phyloP scores from a whole-genome alignment of 2,888 invertebrate genomes.

The Pristionchus fissidentatus region DNA sequence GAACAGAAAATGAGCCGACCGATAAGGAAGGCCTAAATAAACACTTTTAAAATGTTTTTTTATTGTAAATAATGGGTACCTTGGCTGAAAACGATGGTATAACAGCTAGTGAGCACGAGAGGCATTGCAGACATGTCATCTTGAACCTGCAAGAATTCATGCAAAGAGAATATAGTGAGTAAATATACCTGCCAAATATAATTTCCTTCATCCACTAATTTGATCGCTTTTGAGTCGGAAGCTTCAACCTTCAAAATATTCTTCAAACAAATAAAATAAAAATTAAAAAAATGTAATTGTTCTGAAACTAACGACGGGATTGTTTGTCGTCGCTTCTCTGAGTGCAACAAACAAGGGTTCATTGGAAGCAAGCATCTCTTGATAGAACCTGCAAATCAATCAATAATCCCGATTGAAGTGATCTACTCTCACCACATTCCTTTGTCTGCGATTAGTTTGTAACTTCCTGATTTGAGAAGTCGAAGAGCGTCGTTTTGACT shows the following conservation, averaged over 20 bases:
- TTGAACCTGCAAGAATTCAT: neutral
- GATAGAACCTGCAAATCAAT: constrained; percentile 15
- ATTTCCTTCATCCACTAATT: constrained; percentile 17
- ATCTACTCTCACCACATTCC: neutral
- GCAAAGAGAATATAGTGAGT: neutral
- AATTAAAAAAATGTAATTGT: neutral
- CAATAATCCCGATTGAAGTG: neutral
- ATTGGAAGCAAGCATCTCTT: constrained; percentile 14
- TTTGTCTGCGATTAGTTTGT: constrained; percentile 24
- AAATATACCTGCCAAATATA: constrained; percentile 20
- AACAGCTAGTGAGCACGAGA: constrained; percentile 7
- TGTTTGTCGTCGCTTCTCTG: neutral
- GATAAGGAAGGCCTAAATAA: constrained; percentile 27
- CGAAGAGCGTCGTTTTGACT: constrained; percentile 29
- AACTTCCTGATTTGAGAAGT: constrained; percentile 6
- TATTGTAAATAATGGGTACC: constrained; percentile 26
- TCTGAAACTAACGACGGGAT: constrained; percentile 42
- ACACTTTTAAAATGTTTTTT: too few species aligned
- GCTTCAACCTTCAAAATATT: neutral
- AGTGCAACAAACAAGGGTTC: constrained; percentile 18
- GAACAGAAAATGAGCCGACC: constrained; percentile 32
- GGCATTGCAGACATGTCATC: constrained; percentile 30
- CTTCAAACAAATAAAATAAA: neutral
- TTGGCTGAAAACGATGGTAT: constrained; percentile 28
- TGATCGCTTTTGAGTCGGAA: neutral